A percentile compares a stretch with the other conserved stretches of the same genome.
phyloP scores from a whole-genome alignment of 2,113 vertebrate species.

The Ameiurus melas region DNA sequence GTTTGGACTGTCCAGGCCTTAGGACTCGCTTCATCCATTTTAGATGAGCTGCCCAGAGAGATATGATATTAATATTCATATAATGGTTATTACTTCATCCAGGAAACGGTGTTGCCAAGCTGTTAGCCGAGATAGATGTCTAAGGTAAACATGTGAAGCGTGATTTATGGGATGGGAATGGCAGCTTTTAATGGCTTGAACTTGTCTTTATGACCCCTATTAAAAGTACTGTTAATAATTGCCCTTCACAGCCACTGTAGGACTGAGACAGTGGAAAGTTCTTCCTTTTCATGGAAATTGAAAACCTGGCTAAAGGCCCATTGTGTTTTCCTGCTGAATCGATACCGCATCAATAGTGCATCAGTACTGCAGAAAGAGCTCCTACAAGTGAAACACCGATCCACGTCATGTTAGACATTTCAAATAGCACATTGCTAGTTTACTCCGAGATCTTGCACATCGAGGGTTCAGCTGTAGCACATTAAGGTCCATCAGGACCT shows the following conservation, averaged over 20 bases:
- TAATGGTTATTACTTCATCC: constrained; percentile 64
- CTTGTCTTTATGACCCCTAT: constrained; percentile 58
- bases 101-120: constrained; percentile 58
- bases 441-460: not conserved
- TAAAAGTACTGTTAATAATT: constrained; percentile 60
- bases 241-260: constrained; percentile 43
- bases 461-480: not conserved
- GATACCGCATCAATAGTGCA: not conserved
- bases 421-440: not conserved
- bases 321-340: not conserved
- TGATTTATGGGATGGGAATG: constrained; percentile 67
- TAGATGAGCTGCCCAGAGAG: constrained; percentile 72
- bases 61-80: constrained; percentile 72
- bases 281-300: constrained; percentile 3
- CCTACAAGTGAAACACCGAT: not conserved
- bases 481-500: not conserved
- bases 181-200: constrained; percentile 60
- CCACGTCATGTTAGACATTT: not conserved
- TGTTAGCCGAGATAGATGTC: constrained; percentile 64
- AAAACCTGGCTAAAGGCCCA: not conserved
- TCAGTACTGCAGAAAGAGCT: not conserved
- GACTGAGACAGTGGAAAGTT: not conserved
- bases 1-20: constrained; percentile 68
- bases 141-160: constrained; percentile 69
- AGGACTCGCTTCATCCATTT: constrained; percentile 69